Percentiles rank a stretch among this genome's conserved stretches.
Conservation (phyloP, 2,113 vertebrate species). For the Cavia aperea region DNA sequence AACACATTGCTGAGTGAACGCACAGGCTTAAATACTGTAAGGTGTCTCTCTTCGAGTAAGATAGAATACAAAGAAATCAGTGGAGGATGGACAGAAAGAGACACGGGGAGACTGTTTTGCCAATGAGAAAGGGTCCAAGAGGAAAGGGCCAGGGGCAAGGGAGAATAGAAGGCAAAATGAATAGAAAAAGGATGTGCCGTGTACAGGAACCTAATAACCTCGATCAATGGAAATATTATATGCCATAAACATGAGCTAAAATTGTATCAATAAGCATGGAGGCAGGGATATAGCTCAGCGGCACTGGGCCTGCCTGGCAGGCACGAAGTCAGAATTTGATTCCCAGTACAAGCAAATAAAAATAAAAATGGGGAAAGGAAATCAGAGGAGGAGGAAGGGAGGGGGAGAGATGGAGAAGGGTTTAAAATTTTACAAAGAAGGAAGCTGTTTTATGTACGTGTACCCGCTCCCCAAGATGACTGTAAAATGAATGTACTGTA, state of each 20-base stretch:
- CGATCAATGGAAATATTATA: background rate
- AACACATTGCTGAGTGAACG: background rate
- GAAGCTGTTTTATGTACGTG: background rate
- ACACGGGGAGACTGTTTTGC: background rate
- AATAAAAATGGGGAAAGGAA: background rate
- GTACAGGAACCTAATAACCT: background rate
- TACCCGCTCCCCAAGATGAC: background rate
- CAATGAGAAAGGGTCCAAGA: background rate
- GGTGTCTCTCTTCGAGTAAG: background rate
- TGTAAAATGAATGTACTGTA: background rate
- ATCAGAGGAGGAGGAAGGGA: background rate
- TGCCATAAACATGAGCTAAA: background rate
- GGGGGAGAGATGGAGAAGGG: background rate
- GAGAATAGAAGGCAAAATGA: background rate
- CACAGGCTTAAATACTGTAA: background rate
- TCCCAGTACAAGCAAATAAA: too few species aligned
- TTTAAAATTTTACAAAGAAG: background rate
- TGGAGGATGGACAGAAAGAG: background rate
- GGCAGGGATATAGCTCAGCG: too few species aligned
- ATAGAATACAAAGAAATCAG: background rate
- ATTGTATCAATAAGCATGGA: background rate
- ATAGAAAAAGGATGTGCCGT: background rate
- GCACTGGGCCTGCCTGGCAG: too few species aligned
- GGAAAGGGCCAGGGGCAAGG: background rate
- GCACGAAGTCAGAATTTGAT: too few species aligned